Evolutionary conservation across 2,113 vertebrate genomes (phyloP).

Genomic region (Callorhinus ursinus): DNA sequence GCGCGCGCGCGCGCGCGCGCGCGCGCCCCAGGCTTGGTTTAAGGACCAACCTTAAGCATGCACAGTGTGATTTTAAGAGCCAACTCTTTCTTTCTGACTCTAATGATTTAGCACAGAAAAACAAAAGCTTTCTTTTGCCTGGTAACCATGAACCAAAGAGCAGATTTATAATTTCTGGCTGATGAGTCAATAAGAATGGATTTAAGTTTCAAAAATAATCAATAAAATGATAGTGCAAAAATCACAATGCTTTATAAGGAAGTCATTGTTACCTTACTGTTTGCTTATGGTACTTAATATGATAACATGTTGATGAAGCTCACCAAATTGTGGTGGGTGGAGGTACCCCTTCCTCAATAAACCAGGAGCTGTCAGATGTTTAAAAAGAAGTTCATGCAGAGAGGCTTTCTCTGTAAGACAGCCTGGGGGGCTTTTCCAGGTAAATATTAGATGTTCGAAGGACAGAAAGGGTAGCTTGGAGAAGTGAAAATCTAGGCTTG

Average conservation of each 20-base stretch:
- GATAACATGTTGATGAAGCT: conserved; percentile 1
- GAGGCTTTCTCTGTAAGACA: not conserved
- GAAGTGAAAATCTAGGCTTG: not conserved
- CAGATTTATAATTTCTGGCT: conserved; percentile 25
- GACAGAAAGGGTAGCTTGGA: not conserved
- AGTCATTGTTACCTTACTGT: not conserved
- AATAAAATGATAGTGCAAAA: conserved; percentile 21
- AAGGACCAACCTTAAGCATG: not conserved
- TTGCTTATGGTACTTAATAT: not conserved
- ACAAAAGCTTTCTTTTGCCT: not conserved
- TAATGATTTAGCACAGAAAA: not conserved
- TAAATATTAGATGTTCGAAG: not conserved
- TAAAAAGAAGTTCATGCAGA: not conserved
- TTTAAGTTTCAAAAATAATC: conserved; percentile 47
- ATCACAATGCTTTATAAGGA: conserved; percentile 13
- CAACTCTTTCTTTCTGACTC: not conserved
- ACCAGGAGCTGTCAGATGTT: not conserved
- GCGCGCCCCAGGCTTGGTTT: not conserved
- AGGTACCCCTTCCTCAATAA: conserved; percentile 23
- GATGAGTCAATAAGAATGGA: conserved; percentile 3
- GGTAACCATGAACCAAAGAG: not conserved
- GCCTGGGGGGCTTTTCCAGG: not conserved
- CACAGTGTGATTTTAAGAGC: not conserved
- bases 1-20: no score
- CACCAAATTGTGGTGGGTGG: not conserved